A percentile compares a stretch with the other conserved stretches of the same genome.
phyloP scores from a whole-genome alignment of 1,140 invertebrate genomes.

The Drosophila eugracilis region DNA sequence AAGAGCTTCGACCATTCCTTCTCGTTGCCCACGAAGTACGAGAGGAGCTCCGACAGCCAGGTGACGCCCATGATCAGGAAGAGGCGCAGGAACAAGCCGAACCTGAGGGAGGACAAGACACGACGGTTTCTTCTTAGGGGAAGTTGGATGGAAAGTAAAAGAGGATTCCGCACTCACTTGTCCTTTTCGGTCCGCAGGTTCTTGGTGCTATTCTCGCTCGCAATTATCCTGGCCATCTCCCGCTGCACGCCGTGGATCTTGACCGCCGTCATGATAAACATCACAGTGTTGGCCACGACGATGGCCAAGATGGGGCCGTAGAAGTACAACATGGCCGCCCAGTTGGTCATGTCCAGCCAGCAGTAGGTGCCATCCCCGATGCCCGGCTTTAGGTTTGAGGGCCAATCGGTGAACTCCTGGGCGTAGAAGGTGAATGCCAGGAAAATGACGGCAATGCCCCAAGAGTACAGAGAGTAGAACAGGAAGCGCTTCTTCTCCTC shows the following conservation, averaged over 20 bases:
- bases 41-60: constrained; percentile 90
- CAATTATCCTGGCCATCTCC: constrained; percentile 87
- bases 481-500: constrained; percentile 87
- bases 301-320: constrained; percentile 90
- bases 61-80: constrained; percentile 91
- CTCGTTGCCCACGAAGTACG: constrained; percentile 85
- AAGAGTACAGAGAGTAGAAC: constrained; percentile 90
- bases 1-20: constrained; percentile 85
- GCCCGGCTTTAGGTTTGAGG: constrained; percentile 85
- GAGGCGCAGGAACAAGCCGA: constrained; percentile 89
- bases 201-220: constrained; percentile 86
- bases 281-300: constrained; percentile 88
- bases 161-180: constrained; percentile 85
- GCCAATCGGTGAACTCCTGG: constrained; percentile 85
- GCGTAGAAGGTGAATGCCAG: constrained; percentile 85
- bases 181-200: constrained; percentile 87
- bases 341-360: constrained; percentile 86
- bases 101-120: constrained; percentile 84
- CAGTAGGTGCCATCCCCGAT: constrained; percentile 86
- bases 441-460: constrained; percentile 87
- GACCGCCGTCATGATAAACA: constrained; percentile 90
- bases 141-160: constrained; percentile 12
- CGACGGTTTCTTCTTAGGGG: constrained; percentile 13
- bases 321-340: constrained; percentile 89
- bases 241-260: constrained; percentile 88